Base-by-base conservation (phyloP, 1,140 invertebrate species). In the Cephus cinctus region DNA sequence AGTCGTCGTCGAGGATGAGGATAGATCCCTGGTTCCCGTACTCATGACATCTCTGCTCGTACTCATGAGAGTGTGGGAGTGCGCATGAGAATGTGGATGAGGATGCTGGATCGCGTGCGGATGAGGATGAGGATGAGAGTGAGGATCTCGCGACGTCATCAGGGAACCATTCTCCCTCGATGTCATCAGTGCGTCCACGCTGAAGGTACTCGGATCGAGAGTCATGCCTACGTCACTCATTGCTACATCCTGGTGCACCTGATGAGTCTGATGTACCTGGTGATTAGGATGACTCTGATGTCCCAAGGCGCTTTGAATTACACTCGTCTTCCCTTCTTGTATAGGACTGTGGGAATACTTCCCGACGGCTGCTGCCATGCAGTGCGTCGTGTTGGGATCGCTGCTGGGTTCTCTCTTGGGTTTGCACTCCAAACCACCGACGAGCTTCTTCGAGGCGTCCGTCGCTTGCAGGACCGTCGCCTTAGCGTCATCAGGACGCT, bases 401-500 rank as follows among this genome's bases (percentile, higher is more conserved):
- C 76, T 80, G 18, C 78, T 78, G 0, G 84, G 84, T 50, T 86
- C 84, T 4, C 83, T 65, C 57, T 86, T 87, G 0, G 83, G 83
- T 56, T 80, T 76, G 59, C 81, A 82, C 56, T 83, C 81, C 39
- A 81, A 64, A 1, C 8, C 19, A 30, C n/a, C 4, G 4, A 18
- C 22, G 1, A 70, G 38, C 35, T 73, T 73, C 48, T 75, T 73
- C 4, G 56, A 5, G 5, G 35, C 32, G 43, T 49, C 49, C 34
- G 27, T 35, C n/a, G n/a, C n/a, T n/a, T 36, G 41, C 4, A 42
- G 22, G 27, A n/a, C 14, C 42, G 42, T 47, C 0, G 67, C 62
- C 59, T 69, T 80, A 27, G 52, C 65, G 20, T 67, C 59, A 4
- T 77, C 73, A n/a, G 77, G 61, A 4, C 80, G 76, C 44, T 82